Percentiles rank a stretch among this genome's conserved stretches.
phyloP scores from a whole-genome alignment of 1,140 invertebrate genomes.

The Drosophila arawakana region DNA sequence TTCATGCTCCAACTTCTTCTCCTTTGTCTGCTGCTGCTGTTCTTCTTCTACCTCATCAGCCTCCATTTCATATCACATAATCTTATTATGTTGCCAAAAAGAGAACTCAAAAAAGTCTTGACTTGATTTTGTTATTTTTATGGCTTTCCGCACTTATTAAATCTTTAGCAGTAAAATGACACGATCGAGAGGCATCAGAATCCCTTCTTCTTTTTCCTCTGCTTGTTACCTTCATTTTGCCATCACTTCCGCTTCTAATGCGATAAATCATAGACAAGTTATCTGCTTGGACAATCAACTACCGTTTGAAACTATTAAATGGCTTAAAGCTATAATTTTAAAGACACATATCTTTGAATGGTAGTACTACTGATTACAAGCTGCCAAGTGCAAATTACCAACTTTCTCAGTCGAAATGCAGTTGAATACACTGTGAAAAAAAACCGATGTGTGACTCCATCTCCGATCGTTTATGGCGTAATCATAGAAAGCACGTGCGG shows the following conservation, averaged over 20 bases:
- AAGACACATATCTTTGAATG: constrained; percentile 24
- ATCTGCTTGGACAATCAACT: constrained; percentile 45
- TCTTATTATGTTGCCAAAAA: constrained; percentile 72
- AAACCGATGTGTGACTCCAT: neutral
- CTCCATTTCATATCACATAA: constrained; percentile 55
- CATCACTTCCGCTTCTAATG: constrained; percentile 16
- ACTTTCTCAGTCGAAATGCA: constrained; percentile 27
- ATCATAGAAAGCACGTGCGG: constrained; percentile 81
- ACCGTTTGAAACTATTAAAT: constrained; percentile 70
- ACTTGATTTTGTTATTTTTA: constrained; percentile 53
- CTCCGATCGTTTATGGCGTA: constrained; percentile 47
- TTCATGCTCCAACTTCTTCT: constrained; percentile 38
- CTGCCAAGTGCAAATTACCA: constrained; percentile 71
- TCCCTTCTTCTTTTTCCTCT: neutral
- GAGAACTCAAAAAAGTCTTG: constrained; percentile 13
- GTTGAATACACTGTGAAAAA: neutral
- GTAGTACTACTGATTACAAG: constrained; percentile 7
- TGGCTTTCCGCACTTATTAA: constrained; percentile 68
- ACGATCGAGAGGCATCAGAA: neutral
- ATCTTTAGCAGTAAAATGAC: constrained; percentile 32
- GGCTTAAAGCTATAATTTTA: constrained; percentile 62
- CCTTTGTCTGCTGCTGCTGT: neutral
- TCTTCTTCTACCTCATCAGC: neutral
- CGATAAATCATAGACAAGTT: constrained; percentile 15
- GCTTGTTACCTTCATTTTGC: neutral